Percentiles rank a stretch among this genome's conserved stretches.
Conservation (phyloP, 1,140 invertebrate species). For the Dinoponera quadriceps region DNA sequence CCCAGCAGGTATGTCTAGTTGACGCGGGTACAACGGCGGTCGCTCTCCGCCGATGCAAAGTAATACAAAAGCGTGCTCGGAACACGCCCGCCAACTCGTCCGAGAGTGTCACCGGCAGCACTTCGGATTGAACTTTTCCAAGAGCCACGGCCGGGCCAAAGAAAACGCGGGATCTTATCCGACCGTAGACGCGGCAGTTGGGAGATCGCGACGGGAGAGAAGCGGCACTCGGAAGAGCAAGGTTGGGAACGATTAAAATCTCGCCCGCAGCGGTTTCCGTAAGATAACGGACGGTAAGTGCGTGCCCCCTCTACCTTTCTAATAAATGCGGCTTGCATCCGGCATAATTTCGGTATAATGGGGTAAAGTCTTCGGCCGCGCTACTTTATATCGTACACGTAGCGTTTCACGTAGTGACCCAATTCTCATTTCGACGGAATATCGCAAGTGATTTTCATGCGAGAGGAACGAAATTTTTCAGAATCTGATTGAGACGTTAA, state of each 20-base stretch:
- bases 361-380: not conserved
- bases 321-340: not conserved
- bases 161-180: constrained; percentile 43
- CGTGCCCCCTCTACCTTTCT: not conserved
- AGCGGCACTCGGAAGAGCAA: constrained; percentile 25
- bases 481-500: too few relatives aligned
- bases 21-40: constrained; percentile 54
- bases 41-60: constrained; percentile 60
- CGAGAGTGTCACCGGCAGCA: constrained; percentile 67
- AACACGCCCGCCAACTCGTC: constrained; percentile 63
- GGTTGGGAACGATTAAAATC: constrained; percentile 49
- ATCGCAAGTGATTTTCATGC: too few relatives aligned
- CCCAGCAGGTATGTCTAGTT: constrained; percentile 13
- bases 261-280: not conserved
- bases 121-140: constrained; percentile 67
- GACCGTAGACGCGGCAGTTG: not conserved
- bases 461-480: too few relatives aligned
- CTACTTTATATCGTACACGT: not conserved
- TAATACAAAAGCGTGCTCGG: constrained; percentile 64
- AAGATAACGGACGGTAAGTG: not conserved
- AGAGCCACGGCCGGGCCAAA: constrained; percentile 53
- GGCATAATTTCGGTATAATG: not conserved
- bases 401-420: too few relatives aligned
- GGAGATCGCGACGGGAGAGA: constrained; percentile 38
- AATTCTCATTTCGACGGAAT: too few relatives aligned